Percentiles rank a stretch among this genome's conserved stretches.
phyloP scores from a whole-genome alignment of 2,888 invertebrate species.

The Galeopsomyia nigrocyanea region DNA sequence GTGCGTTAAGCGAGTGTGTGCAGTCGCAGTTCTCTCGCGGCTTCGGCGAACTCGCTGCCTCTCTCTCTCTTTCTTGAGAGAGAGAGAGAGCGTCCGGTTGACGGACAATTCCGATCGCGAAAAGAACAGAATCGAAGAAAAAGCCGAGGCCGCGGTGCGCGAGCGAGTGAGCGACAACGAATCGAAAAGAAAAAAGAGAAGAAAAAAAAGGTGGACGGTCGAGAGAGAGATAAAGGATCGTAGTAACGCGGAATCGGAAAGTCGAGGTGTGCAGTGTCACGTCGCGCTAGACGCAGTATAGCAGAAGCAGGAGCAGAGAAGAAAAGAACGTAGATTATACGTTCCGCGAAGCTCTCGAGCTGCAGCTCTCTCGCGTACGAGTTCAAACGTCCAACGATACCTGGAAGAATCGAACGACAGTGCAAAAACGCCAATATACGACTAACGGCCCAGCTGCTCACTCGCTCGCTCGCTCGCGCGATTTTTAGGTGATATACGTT shows the following conservation, averaged over 20 bases:
- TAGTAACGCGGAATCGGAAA: constrained; percentile 31
- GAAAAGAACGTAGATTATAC: constrained; percentile 46
- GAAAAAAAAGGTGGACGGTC: not conserved
- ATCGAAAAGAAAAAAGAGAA: not conserved
- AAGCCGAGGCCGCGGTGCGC: constrained; percentile 7
- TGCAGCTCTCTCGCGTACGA: constrained; percentile 18
- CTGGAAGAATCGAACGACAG: constrained; percentile 35
- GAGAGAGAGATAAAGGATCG: constrained; percentile 23
- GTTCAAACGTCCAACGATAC: constrained; percentile 44
- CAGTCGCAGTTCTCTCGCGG: not conserved
- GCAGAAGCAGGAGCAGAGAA: constrained; percentile 37
- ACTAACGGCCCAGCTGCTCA: constrained; percentile 3
- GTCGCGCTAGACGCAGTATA: constrained; percentile 33
- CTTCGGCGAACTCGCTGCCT: constrained; percentile 49
- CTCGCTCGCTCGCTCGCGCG: no score
- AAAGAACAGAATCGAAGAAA: constrained; percentile 40
- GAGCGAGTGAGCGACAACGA: not conserved
- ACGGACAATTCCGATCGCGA: constrained; percentile 33
- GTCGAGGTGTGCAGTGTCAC: constrained; percentile 19
- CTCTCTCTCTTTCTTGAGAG: not conserved
- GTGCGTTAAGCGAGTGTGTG: constrained; percentile 14
- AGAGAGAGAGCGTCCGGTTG: no score
- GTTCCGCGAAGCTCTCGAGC: constrained; percentile 49
- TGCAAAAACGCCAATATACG: constrained; percentile 25
- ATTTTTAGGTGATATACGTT: constrained; percentile 34